Evolutionary conservation across 2,113 vertebrate genomes (phyloP).

Genomic region (Burhinus oedicnemus): DNA sequence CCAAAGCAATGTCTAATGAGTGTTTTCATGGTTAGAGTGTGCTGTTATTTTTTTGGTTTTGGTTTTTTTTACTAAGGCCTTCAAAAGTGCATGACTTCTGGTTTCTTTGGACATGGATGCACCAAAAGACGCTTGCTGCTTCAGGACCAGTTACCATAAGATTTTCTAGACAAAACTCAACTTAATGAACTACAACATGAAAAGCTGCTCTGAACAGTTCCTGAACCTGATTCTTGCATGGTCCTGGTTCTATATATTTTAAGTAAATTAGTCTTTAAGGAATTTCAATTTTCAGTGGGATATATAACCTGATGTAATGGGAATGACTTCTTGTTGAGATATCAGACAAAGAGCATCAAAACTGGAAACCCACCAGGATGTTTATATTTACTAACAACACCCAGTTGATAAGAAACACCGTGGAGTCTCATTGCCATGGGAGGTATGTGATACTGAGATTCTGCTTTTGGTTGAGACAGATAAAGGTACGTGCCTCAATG

Average conservation of each 20-base stretch:
- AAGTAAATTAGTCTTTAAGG: neutral
- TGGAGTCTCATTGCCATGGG: neutral
- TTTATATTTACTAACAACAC: neutral
- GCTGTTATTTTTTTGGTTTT: neutral
- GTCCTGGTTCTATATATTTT: neutral
- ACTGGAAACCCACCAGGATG: too few relatives aligned
- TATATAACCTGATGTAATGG: neutral
- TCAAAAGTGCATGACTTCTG: neutral
- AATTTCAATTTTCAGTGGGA: neutral
- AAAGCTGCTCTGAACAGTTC: neutral
- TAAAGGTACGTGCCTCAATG: too few relatives aligned
- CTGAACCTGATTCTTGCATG: neutral
- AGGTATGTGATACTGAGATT: neutral
- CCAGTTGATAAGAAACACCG: neutral
- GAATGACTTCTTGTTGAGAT: neutral
- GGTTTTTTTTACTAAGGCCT: neutral
- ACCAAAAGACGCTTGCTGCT: neutral
- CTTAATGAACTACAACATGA: neutral
- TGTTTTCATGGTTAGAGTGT: neutral
- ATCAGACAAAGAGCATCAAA: neutral
- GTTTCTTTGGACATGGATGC: fast-evolving
- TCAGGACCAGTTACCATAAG: neutral
- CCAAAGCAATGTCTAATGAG: neutral
- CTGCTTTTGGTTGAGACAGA: neutral
- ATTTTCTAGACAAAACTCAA: neutral